Conservation (phyloP, 2,113 vertebrate genomes). For the Perognathus longimembris region DNA sequence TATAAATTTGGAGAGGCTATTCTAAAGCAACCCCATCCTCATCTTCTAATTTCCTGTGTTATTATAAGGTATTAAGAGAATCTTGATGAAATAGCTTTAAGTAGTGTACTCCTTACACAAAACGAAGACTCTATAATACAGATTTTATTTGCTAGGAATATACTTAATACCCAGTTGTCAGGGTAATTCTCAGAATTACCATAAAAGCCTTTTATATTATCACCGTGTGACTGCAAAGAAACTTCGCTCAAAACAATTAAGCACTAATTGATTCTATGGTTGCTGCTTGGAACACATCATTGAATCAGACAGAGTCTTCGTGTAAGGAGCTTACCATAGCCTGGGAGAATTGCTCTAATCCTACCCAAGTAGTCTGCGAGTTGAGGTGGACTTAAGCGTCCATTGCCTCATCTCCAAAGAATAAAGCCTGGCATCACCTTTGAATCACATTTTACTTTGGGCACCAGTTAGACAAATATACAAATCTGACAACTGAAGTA, state of each 20-base stretch:
- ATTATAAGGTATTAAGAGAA: neutral
- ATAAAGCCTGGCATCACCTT: constrained; percentile 58
- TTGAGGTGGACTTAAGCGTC: constrained; percentile 5
- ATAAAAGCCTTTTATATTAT: neutral
- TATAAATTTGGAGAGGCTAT: neutral
- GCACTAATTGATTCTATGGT: neutral
- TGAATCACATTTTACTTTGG: constrained; percentile 73
- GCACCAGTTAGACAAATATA: constrained; percentile 71
- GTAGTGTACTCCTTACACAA: neutral
- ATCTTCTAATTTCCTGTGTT: neutral
- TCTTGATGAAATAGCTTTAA: neutral
- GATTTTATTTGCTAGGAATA: neutral
- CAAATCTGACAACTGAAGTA: constrained; percentile 72
- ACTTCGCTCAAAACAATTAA: constrained; percentile 22
- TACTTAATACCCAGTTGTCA: constrained; percentile 29
- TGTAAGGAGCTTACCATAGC: neutral
- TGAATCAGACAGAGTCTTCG: neutral
- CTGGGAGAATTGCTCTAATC: neutral
- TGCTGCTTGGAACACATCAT: neutral
- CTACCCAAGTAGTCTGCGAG: constrained; percentile 3
- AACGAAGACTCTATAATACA: neutral
- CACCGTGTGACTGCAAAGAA: neutral
- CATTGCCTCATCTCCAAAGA: constrained; percentile 47
- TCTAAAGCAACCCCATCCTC: constrained; percentile 14
- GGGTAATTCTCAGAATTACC: neutral